Conservation (phyloP, 2,797 vertebrate species). For the Urocyon cinereoargenteus region DNA sequence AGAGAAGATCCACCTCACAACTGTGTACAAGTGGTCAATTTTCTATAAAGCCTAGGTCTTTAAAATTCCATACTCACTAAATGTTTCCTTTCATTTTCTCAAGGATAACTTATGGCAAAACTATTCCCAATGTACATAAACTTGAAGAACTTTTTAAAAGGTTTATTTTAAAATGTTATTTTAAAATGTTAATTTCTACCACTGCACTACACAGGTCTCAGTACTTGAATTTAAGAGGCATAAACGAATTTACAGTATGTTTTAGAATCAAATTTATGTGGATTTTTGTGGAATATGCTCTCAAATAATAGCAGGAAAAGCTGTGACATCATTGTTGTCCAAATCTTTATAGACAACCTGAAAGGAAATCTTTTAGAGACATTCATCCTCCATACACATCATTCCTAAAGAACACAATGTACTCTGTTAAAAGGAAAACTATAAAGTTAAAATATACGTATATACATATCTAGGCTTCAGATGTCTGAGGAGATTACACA, state of each 20-base stretch:
- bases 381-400: constrained; percentile 34
- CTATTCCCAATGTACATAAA: neutral
- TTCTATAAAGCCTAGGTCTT: neutral
- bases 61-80: neutral
- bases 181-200: neutral
- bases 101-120: constrained; percentile 24
- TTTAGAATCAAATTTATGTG: constrained; percentile 32
- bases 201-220: neutral
- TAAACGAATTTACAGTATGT: neutral
- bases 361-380: constrained; percentile 70
- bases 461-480: constrained; percentile 51
- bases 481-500: constrained; percentile 66
- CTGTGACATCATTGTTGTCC: constrained; percentile 22
- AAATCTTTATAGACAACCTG: constrained; percentile 66
- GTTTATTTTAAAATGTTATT: neutral
- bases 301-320: constrained; percentile 77
- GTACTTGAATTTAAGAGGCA: neutral
- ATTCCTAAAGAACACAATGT: constrained; percentile 61
- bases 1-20: neutral
- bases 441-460: constrained; percentile 64
- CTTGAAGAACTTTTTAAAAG: neutral
- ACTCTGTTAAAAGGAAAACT: constrained; percentile 54
- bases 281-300: neutral
- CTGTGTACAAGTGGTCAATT: neutral
- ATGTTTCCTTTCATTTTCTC: neutral